phyloP scores from a whole-genome alignment of 2,797 vertebrate species.

The Peromyscus attwateri region DNA sequence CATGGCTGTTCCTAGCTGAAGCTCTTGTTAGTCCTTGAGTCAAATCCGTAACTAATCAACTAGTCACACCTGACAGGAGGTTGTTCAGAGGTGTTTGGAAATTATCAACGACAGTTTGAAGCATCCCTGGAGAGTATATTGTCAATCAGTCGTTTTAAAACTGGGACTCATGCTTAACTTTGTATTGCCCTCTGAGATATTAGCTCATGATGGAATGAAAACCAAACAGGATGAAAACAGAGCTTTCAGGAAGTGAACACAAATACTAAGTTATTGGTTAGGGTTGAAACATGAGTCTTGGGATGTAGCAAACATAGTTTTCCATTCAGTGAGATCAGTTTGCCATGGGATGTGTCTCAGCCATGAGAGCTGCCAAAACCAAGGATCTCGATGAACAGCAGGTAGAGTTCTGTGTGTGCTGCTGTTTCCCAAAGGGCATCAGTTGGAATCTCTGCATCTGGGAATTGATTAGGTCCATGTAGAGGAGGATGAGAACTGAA shows the following conservation, averaged over 20 bases:
- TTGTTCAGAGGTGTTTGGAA: not conserved
- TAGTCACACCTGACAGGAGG: constrained; percentile 8
- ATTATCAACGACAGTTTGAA: not conserved
- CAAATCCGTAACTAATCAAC: constrained; percentile 15
- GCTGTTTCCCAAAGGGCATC: not conserved
- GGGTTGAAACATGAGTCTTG: not conserved
- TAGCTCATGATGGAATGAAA: not conserved
- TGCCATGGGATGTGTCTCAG: not conserved
- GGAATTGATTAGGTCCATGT: not conserved
- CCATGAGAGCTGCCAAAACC: not conserved
- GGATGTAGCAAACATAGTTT: too few relatives aligned
- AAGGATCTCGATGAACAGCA: not conserved
- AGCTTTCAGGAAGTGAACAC: constrained; percentile 42
- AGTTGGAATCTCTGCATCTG: not conserved
- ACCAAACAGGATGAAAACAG: not conserved
- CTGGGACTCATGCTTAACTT: not conserved
- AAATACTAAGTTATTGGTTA: not conserved
- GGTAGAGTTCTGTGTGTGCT: not conserved
- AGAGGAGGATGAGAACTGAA: not conserved
- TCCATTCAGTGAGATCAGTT: not conserved
- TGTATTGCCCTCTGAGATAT: too few relatives aligned
- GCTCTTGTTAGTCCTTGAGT: not conserved
- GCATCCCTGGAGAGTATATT: not conserved
- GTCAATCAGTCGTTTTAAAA: too few relatives aligned
- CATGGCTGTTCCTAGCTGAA: not conserved